Base-by-base conservation (phyloP, 2,797 vertebrate genomes). In the Pangasius djambal region DNA sequence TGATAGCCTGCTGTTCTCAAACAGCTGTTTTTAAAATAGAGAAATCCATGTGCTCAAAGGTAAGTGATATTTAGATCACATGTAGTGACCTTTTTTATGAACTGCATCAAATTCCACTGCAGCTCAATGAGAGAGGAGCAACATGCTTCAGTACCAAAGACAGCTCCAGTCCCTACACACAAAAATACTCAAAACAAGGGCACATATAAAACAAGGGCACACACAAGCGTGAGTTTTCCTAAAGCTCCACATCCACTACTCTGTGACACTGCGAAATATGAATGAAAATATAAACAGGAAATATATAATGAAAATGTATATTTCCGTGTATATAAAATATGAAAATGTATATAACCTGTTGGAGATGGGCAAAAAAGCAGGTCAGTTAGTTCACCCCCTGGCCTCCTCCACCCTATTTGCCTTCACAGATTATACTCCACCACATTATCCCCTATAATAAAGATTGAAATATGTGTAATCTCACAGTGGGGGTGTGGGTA, bases 401-500 rank as follows among this genome's bases (percentile, higher is more conserved):
- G 44, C 65, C 85, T 50, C 86, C 74, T 86, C 86, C 85, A 77
- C 40, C 48, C 52, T 72, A 50, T 86, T 82, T 87, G 86, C 86
- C 59, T 88, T 88, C 83, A 74, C 85, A 88, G 91, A 93, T 94
- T 92, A 93, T 28, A n/a, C 90, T 92, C 93, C 91, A 88, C 75
- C 91, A 92, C 92, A 93, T 92, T 93, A 93, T 94, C 88, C 88
- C 88, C 89, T 91, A 92, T 92, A 88, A 90, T 88, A 91, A 93
- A 90, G n/a, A 90, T 88, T 90, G 90, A 61, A 87, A 92, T 83
- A 88, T 92, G 88, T 89, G 85, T 93, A 92, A 93, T 92, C 92
- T 92, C 91, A 88, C 87, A 84, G 88, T 90, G 89, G 90, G 91
- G 89, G 90, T 83, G 67, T 89, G 87, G 34, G 63, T 81, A 89